phyloP scores from a whole-genome alignment of 2,113 vertebrate genomes.

The Pygoscelis adeliae region DNA sequence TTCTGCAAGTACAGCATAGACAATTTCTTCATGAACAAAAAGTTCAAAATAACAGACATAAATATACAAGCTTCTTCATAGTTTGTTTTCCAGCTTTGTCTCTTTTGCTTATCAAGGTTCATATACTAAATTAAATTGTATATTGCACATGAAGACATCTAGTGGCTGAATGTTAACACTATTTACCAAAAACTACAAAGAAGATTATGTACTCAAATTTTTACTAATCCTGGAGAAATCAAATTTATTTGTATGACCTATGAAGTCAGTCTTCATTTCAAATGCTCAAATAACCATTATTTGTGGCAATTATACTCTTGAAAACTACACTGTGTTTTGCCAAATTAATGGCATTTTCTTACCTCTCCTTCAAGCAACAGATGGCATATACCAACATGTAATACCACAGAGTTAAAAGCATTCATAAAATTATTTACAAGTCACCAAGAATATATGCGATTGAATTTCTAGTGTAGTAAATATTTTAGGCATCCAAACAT shows the following conservation, averaged over 20 bases:
- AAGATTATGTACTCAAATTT: neutral
- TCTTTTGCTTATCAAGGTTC: neutral
- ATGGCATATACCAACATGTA: neutral
- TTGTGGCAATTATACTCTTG: neutral
- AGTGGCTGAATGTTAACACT: neutral
- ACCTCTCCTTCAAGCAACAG: neutral
- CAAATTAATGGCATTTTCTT: neutral
- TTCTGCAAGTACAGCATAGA: neutral
- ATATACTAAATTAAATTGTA: neutral
- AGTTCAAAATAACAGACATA: neutral
- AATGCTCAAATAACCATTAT: neutral
- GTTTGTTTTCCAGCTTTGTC: neutral
- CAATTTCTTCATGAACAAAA: neutral
- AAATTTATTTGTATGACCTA: neutral
- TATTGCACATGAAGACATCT: neutral
- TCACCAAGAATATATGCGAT: neutral
- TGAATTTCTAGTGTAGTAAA: neutral
- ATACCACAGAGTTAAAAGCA: neutral
- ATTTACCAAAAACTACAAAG: neutral
- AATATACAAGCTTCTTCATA: neutral
- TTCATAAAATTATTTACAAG: neutral
- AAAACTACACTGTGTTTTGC: neutral
- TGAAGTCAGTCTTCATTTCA: neutral
- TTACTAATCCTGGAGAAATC: neutral
- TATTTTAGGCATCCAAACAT: neutral